Base-by-base conservation (phyloP, 2,888 invertebrate species). In the Tenthredo livida region DNA sequence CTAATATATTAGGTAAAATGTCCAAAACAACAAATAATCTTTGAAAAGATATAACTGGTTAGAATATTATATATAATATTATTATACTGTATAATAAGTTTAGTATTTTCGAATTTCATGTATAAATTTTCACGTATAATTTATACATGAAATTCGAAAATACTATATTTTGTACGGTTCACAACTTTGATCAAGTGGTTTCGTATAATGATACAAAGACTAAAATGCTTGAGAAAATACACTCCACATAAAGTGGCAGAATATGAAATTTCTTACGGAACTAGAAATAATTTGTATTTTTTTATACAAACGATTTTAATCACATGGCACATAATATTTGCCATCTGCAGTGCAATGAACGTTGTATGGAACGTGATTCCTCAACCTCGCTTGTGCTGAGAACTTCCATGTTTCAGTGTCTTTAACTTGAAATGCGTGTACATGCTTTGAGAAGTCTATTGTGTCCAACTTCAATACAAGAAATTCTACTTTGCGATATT, bases 341-440 rank as follows among this genome's bases (percentile, higher is more conserved):
- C 75, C 75, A 29, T 77, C 75, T 1, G 50, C 21, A 47, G 25
- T 77, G 25, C n/a, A 5, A 50, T 77, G 75, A 29, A 29, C 25
- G 12, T 21, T 25, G 6, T 15, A 50, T 25, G 50, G 47, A 17
- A 47, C 17, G 29, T 77, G 25, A 47, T n/a, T 47, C 2, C 0
- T 12, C 29, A 77, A 29, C 6, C 10, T 29, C 47, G 29, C 25
- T 25, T 77, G 75, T 50, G 33, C n/a, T 10, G 54, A 15, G 25
- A 47, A 77, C 29, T 47, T 47, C 50, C 75, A 77, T n/a, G n/a
- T 50, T 12, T 17, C 29, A 47, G 75, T 77, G 50, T 50, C 17
- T 29, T n/a, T n/a, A 58, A 61, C 33, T 21, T 58, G 37, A 37
- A 80, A 80, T 12, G 80, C 58, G 61, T 58, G 80, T 37, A 80